Percentiles rank a stretch among this genome's conserved stretches.
These are phyloP conservation scores for Suncus etruscus DNA, from an alignment of 2,113 vertebrate species.

Conservation along the genomic window DNA sequence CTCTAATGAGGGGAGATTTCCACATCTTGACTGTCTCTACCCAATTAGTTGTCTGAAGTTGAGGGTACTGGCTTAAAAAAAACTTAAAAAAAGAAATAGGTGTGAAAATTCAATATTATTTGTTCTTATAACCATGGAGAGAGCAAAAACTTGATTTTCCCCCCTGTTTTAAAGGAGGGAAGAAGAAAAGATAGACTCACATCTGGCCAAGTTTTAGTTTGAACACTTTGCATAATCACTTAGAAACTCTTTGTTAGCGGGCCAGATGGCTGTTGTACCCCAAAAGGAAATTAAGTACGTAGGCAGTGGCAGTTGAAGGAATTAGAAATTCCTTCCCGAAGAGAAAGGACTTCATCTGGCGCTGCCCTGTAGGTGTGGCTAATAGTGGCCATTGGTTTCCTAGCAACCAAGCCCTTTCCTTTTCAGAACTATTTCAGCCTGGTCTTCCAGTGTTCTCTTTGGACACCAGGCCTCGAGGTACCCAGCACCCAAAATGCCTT, in stretches of 20 bases:
- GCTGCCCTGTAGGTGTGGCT: slow-evolving; percentile 77
- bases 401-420: slow-evolving; percentile 73
- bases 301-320: slow-evolving; percentile 67
- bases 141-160: background rate
- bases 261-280: slow-evolving; percentile 74
- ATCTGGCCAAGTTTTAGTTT: slow-evolving; percentile 74
- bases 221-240: slow-evolving; percentile 79
- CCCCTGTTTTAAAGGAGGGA: slow-evolving; percentile 56
- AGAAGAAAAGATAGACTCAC: slow-evolving; percentile 63
- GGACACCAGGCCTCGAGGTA: background rate
- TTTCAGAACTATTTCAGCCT: slow-evolving; percentile 48
- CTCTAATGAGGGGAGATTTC: background rate
- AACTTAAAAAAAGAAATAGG: slow-evolving; percentile 38
- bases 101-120: slow-evolving; percentile 23
- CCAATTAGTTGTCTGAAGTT: background rate
- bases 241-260: slow-evolving; percentile 76
- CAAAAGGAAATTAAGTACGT: slow-evolving; percentile 77
- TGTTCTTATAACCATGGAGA: slow-evolving; percentile 43
- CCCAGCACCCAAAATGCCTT: slow-evolving; percentile 29
- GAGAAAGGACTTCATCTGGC: slow-evolving; percentile 71
- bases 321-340: slow-evolving; percentile 75
- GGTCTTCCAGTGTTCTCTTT: slow-evolving; percentile 31
- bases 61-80: slow-evolving; percentile 32
- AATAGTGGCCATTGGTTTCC: slow-evolving; percentile 67
- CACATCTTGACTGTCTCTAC: background rate